Conservation (phyloP, 2,888 invertebrate species). For the Tachystola acroxantha region DNA sequence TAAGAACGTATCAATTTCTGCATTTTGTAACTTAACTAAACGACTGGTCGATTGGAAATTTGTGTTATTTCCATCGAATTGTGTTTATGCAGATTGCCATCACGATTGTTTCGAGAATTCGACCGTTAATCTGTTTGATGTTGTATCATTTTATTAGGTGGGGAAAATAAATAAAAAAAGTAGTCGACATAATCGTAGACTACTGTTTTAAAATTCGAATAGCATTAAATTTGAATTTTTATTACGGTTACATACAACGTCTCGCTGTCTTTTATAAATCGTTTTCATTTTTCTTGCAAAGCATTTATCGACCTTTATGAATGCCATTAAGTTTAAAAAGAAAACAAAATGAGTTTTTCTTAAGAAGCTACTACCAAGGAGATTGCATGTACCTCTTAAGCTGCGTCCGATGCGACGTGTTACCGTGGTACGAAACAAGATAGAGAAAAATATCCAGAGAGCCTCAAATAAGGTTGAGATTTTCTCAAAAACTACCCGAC, state of each 20-base stretch:
- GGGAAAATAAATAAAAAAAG: slow-evolving; percentile 23
- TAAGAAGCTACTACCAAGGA: too few relatives aligned
- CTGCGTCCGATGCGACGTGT: too few relatives aligned
- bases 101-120: slow-evolving; percentile 31
- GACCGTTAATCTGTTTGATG: slow-evolving; percentile 25
- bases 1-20: slow-evolving; percentile 52
- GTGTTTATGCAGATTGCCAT: slow-evolving; percentile 31
- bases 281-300: not conserved
- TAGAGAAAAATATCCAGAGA: too few relatives aligned
- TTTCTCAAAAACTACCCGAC: too few relatives aligned
- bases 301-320: too few relatives aligned
- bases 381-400: too few relatives aligned
- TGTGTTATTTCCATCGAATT: slow-evolving; percentile 25
- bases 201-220: slow-evolving; percentile 36
- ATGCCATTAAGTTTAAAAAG: not conserved
- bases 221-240: slow-evolving; percentile 22
- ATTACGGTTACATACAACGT: slow-evolving; percentile 9
- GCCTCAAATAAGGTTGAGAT: too few relatives aligned
- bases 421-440: too few relatives aligned
- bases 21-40: slow-evolving; percentile 29
- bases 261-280: not conserved
- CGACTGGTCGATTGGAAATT: slow-evolving; percentile 19
- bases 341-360: not conserved
- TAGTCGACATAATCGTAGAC: slow-evolving; percentile 33
- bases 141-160: slow-evolving; percentile 24